Evolutionary conservation across 2,888 invertebrate genomes (phyloP).

Genomic region (Allacma fusca): DNA sequence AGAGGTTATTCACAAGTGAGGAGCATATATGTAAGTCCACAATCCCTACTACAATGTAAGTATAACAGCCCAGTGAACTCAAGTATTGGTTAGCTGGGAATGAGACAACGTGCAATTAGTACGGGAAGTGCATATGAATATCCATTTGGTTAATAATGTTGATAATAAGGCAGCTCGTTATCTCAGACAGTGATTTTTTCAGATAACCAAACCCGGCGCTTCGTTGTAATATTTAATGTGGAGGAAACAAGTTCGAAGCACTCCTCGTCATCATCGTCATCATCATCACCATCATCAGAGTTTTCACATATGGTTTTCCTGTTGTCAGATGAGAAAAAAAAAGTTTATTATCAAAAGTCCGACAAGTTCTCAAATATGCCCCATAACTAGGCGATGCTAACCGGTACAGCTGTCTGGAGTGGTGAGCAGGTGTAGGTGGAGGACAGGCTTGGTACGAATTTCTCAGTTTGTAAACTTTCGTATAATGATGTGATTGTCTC

Average conservation of each 20-base stretch:
- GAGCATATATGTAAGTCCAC: no score
- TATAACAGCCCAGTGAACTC: no score
- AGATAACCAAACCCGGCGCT: constrained; percentile 10
- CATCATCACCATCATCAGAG: constrained; percentile 10
- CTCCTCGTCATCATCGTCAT: no score
- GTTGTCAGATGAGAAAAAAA: constrained; percentile 10
- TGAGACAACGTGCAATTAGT: background rate
- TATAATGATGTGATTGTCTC: constrained; percentile 17
- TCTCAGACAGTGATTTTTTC: constrained; percentile 16
- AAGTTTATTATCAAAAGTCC: constrained; percentile 23
- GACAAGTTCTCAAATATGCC: constrained; percentile 12
- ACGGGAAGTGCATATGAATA: constrained; percentile 24
- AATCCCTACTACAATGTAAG: no score
- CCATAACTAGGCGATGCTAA: constrained; percentile 5
- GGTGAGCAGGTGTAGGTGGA: constrained; percentile 22
- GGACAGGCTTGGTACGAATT: background rate
- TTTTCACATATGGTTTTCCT: constrained; percentile 36
- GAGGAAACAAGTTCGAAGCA: constrained; percentile 29
- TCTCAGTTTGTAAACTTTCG: background rate
- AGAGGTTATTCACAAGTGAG: no score
- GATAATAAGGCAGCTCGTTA: background rate
- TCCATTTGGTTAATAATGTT: background rate
- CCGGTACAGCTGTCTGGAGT: constrained; percentile 21
- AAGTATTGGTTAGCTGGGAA: no score
- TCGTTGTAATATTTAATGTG: no score